Base-by-base conservation (phyloP, 2,888 invertebrate species). In the Tinea trinotella region DNA sequence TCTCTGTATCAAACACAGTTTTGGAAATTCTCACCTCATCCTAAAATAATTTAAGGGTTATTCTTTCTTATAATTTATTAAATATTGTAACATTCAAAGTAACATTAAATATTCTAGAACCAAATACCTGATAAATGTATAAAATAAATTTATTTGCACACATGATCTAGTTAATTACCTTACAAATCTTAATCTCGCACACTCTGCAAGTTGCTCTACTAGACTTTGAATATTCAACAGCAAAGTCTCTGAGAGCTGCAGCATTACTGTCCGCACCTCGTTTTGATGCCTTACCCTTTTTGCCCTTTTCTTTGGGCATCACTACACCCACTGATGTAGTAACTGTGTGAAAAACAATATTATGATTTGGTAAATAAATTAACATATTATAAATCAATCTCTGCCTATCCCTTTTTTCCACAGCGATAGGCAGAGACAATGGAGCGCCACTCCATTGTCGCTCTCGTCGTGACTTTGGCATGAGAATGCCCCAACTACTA, bases 191-290 rank as follows among this genome's bases (percentile, higher is more conserved):
- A 56, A 91, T 90, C 59, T 95, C 92, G 76, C 98, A 98, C 0
- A 92, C 94, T 56, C 90, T 84, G 67, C 98, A 98, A 10, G 84
- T 84, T 20, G 97, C 92, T 53, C 94, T 86, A 59, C 90, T 91
- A 1, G 95, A 95, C 70, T 96, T 96, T 0, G 98, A 90, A 77
- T 97, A 96, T 68, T 97, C 96, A 10, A 95, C 87, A 3, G 73
- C 75, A 68, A 91, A 97, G 71, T 97, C 92, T 57, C 89, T 88
- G 0, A 89, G 59, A 0, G 82, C 87, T 1, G 71, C 71, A 36
- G 67, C 62, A 22, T 67, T 72, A 0, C 68, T 64, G 20, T 77
- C 68, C 13, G 71, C 71, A 4, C 67, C 55, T 48, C 76, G 67
- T 55, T 78, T 80, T 40, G 69, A 71, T 0, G 70, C 71, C 61